Conservation (phyloP, 2,113 vertebrate species). For the Oryzias melastigma region DNA sequence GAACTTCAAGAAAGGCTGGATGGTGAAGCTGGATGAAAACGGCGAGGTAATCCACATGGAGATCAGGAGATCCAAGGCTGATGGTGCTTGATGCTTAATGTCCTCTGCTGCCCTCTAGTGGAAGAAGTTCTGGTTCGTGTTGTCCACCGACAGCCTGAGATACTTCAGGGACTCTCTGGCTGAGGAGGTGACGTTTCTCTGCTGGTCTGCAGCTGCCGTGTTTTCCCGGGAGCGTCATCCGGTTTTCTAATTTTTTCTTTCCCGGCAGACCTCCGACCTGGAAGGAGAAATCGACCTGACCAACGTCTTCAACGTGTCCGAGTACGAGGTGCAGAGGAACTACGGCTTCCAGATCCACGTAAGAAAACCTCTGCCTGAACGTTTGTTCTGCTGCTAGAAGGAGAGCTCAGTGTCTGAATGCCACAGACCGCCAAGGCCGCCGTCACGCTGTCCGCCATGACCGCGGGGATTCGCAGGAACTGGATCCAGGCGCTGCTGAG, state of each 20-base stretch:
- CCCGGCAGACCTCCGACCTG: constrained; percentile 57
- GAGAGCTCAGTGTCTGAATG: not conserved
- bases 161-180: constrained; percentile 69
- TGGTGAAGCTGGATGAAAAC: constrained; percentile 65
- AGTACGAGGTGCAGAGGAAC: constrained; percentile 70
- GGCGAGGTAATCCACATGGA: constrained; percentile 49
- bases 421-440: constrained; percentile 52
- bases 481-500: constrained; percentile 76
- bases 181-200: constrained; percentile 58
- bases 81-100: not conserved
- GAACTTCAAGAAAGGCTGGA: constrained; percentile 79
- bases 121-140: constrained; percentile 77
- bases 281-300: constrained; percentile 71
- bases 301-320: constrained; percentile 64
- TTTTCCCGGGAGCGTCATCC: not conserved
- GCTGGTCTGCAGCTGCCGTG: not conserved
- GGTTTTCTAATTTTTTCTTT: not conserved
- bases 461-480: constrained; percentile 73
- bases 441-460: constrained; percentile 71
- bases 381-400: not conserved
- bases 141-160: constrained; percentile 67
- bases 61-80: not conserved
- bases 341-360: constrained; percentile 77
- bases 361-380: constrained; percentile 11
- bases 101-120: constrained; percentile 62